Conservation (phyloP, 2,113 vertebrate genomes). For the Pteronura brasiliensis region DNA sequence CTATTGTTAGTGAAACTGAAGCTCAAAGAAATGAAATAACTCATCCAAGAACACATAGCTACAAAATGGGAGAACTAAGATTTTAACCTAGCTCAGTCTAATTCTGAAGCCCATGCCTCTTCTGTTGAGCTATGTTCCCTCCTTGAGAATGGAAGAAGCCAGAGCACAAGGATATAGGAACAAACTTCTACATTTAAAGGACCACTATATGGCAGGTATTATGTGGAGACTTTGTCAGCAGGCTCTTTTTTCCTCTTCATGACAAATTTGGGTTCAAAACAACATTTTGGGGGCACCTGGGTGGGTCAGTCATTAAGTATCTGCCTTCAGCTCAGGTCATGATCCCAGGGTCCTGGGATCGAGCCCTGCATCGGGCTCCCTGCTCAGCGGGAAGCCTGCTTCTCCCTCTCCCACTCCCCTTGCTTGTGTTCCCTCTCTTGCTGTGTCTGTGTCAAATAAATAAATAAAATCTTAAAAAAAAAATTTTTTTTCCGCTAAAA, state of each 20-base stretch:
- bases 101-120: neutral
- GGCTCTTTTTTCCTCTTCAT: neutral
- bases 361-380: too few species aligned
- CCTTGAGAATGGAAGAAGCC: neutral
- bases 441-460: too few species aligned
- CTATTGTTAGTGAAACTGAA: neutral
- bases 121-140: rapidly evolving
- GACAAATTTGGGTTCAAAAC: neutral
- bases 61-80: neutral
- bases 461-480: too few species aligned
- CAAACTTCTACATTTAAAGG: neutral
- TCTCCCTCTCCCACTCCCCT: too few species aligned
- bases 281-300: neutral
- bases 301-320: too few species aligned
- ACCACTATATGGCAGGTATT: too few species aligned
- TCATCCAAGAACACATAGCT: neutral
- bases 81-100: neutral
- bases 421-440: too few species aligned
- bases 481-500: neutral
- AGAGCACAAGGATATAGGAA: neutral
- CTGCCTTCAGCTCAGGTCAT: too few species aligned
- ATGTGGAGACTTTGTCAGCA: neutral
- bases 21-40: neutral
- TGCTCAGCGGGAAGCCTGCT: too few species aligned
- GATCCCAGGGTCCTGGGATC: too few species aligned